Percentiles rank a stretch among this genome's conserved stretches.
Conservation (phyloP, 2,113 vertebrate genomes). For the Oryzias javanicus region DNA sequence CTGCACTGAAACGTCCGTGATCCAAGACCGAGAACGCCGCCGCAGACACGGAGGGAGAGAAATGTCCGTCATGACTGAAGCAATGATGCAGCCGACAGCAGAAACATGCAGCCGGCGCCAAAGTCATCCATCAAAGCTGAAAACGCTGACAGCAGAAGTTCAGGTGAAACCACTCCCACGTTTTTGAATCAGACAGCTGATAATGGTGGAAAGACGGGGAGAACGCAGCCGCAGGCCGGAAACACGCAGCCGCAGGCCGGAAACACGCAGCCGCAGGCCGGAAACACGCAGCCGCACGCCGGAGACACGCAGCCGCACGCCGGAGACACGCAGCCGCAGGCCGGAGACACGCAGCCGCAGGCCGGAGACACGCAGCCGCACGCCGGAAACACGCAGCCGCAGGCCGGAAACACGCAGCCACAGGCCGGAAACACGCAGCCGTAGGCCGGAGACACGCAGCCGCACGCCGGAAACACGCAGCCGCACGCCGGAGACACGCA, state of each 20-base stretch:
- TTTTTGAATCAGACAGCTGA: conserved; percentile 52
- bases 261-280: conserved; percentile 1
- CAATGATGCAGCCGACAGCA: not conserved
- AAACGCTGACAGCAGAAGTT: conserved; percentile 66
- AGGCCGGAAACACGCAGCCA: too few relatives aligned
- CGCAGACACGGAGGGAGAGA: too few relatives aligned
- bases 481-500: too few relatives aligned
- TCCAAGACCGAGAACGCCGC: conserved; percentile 30
- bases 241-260: conserved; percentile 5
- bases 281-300: not conserved
- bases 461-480: too few relatives aligned
- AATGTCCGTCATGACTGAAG: too few relatives aligned
- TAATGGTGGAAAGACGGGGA: conserved; percentile 40
- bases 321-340: too few relatives aligned
- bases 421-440: too few relatives aligned
- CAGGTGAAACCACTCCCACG: conserved; percentile 55
- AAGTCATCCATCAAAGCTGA: conserved; percentile 55
- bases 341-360: too few relatives aligned
- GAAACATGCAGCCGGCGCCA: conserved; percentile 37
- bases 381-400: too few relatives aligned
- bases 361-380: too few relatives aligned
- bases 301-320: too few relatives aligned
- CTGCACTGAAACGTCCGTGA: conserved; percentile 64
- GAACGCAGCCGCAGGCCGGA: not conserved
- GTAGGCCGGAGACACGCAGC: too few relatives aligned